A percentile compares a stretch with the other conserved stretches of the same genome.
Conservation (phyloP, 2,888 invertebrate genomes). For the Ectropis crepuscularia region DNA sequence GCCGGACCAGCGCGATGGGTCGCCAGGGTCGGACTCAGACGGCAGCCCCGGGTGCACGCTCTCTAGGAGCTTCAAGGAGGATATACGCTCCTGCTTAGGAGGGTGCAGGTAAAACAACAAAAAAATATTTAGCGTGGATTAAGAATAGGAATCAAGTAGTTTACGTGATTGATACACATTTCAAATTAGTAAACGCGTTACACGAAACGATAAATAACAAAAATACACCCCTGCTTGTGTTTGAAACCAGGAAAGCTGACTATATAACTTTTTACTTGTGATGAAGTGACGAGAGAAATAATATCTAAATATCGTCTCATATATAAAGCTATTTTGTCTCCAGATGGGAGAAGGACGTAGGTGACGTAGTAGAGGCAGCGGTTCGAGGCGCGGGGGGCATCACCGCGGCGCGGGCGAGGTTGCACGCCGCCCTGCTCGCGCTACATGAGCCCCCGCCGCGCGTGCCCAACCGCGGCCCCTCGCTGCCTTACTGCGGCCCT, state of each 20-base stretch:
- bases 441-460: constrained; percentile 63
- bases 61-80: constrained; percentile 75
- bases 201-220: too few species aligned
- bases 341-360: constrained; percentile 82
- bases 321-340: neutral
- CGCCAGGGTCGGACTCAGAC: constrained; percentile 74
- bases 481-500: constrained; percentile 85
- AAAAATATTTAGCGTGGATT: neutral
- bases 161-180: too few species aligned
- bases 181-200: too few species aligned
- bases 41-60: constrained; percentile 72
- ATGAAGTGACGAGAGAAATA: too few species aligned
- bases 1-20: constrained; percentile 68
- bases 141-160: neutral
- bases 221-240: too few species aligned
- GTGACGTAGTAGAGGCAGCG: constrained; percentile 84
- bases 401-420: constrained; percentile 70
- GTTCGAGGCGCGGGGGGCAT: constrained; percentile 79
- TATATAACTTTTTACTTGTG: too few species aligned
- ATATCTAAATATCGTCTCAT: too few species aligned
- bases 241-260: too few species aligned
- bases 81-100: constrained; percentile 75
- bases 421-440: constrained; percentile 74
- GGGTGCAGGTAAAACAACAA: constrained; percentile 66
- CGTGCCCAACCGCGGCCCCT: constrained; percentile 78